phyloP scores from a whole-genome alignment of 2,888 invertebrate genomes.

The Strigamia maritima region DNA sequence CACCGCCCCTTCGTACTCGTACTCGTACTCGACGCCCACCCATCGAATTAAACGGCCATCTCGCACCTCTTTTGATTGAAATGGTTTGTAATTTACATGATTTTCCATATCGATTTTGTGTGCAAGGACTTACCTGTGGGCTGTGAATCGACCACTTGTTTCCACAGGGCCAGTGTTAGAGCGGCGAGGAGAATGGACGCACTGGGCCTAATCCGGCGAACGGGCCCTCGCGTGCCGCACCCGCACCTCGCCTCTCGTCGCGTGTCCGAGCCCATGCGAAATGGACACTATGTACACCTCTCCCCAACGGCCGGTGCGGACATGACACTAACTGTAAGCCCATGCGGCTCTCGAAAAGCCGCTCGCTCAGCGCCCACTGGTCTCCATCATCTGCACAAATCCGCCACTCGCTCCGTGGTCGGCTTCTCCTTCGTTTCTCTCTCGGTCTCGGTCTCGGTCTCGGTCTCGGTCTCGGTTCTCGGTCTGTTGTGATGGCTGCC shows the following conservation, averaged over 20 bases:
- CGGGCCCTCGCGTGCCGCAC: slow-evolving; percentile 13
- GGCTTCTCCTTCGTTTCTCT: background rate
- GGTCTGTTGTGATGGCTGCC: slow-evolving; percentile 17
- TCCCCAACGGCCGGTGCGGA: background rate
- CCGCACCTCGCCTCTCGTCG: background rate
- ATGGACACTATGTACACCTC: background rate
- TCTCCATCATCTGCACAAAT: background rate
- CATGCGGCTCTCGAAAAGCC: background rate
- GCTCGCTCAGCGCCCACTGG: background rate
- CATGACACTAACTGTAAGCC: slow-evolving; percentile 17
- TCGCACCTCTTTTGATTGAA: background rate
- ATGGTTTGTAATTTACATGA: background rate
- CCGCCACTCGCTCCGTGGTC: background rate
- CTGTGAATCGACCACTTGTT: slow-evolving; percentile 7
- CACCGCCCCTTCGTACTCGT: background rate
- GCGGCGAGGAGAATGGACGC: slow-evolving; percentile 12
- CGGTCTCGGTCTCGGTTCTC: no score
- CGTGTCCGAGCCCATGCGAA: slow-evolving; percentile 23
- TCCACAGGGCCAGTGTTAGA: background rate
- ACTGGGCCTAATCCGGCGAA: background rate
- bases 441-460: no score
- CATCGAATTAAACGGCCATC: background rate
- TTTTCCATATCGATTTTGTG: background rate
- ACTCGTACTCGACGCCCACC: background rate
- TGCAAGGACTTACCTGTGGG: slow-evolving; percentile 17